Base-by-base conservation (phyloP, 2,797 vertebrate species). In the Bradypodion pumilum region DNA sequence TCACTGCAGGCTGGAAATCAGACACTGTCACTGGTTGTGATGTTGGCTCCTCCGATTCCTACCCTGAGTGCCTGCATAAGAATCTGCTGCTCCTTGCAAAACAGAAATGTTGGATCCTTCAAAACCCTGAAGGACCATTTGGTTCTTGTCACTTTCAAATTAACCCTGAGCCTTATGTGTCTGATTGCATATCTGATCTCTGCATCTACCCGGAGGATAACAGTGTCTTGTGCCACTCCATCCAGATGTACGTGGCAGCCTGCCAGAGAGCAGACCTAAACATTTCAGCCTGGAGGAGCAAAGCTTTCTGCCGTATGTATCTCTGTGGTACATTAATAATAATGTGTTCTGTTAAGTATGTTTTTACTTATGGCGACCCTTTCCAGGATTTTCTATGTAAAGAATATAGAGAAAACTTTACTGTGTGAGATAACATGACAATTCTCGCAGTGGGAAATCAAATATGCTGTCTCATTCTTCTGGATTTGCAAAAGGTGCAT, bases 101-200 rank as follows among this genome's bases (percentile, higher is more conserved):
- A 44, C 42, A 32, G 15, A 2, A 0, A 0, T 91, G 85, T 44
- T 82, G 89, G n/a, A 80, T 88, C 56, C 60, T 87, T 7, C 86
- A 92, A 32, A 83, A 93, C 80, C 68, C 72, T 19, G 89, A 90
- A 88, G 95, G 93, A 86, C 93, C 95, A 78, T 97, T 96, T 89
- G 90, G 81, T 86, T 73, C 89, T 62, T 95, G 96, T 86, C 94
- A 94, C 75, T 52, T 85, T 69, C 86, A 91, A 83, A 89, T 95
- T 86, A 87, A 93, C 84, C 91, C 85, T 0, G 35, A 74, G 1
- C 32, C 44, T 1, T 86, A 68, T 4, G 2, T 74, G 13, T 46
- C 91, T 44, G 83, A 88, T 76, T 90, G 93, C 84, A 91, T 94
- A 89, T 88, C 93, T 86, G 91, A 91, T 75, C 60, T 44, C 78